Conservation (phyloP, 2,797 vertebrate species). For the Silurus aristotelis region DNA sequence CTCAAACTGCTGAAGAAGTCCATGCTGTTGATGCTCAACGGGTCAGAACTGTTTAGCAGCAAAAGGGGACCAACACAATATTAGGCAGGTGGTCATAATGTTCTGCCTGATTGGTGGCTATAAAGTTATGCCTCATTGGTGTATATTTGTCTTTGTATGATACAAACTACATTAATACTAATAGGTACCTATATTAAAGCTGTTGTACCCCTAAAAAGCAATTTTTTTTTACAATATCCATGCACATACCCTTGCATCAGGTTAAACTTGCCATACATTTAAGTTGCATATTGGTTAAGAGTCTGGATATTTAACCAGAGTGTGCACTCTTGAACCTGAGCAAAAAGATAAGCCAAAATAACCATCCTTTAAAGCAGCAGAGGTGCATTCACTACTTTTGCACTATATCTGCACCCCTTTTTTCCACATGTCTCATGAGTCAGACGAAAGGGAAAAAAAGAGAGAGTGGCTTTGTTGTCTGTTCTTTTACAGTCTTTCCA, state of each 20-base stretch:
- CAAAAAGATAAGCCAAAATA: slow-evolving; percentile 48
- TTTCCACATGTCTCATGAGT: neutral
- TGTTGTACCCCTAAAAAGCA: too few relatives aligned
- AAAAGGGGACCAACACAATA: too few relatives aligned
- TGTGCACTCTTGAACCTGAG: slow-evolving; percentile 36
- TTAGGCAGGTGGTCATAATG: too few relatives aligned
- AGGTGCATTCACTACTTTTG: slow-evolving; percentile 33
- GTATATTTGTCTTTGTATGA: too few relatives aligned
- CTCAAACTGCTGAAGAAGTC: too few relatives aligned
- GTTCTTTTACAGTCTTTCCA: slow-evolving; percentile 26
- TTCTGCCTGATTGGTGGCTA: too few relatives aligned
- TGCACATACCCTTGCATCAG: neutral
- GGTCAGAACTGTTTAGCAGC: too few relatives aligned
- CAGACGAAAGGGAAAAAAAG: neutral
- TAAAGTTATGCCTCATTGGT: too few relatives aligned
- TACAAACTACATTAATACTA: too few relatives aligned
- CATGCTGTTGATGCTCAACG: too few relatives aligned
- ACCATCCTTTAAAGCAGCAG: slow-evolving; percentile 45
- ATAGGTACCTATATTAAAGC: too few relatives aligned
- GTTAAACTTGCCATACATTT: neutral
- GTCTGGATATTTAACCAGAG: neutral
- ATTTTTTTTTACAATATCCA: too few relatives aligned
- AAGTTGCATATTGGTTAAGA: neutral
- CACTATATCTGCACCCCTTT: slow-evolving; percentile 9
- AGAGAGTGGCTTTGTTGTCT: slow-evolving; percentile 24